These are phyloP conservation scores for Choloepus didactylus DNA, from an alignment of 2,797 vertebrate species.

Conservation along the genomic window DNA sequence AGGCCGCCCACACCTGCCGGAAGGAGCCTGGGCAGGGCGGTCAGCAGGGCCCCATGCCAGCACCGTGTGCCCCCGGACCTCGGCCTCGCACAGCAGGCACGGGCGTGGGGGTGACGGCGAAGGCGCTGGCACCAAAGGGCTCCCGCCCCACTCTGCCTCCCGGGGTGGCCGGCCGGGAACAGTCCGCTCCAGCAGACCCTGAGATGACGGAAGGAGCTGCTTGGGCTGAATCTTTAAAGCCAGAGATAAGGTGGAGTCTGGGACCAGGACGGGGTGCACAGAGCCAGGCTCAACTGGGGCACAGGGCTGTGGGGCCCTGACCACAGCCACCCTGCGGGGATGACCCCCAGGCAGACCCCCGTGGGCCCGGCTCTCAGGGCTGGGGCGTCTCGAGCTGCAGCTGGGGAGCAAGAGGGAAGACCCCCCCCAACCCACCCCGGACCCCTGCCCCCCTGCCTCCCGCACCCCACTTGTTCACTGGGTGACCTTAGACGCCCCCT, in stretches of 20 bases:
- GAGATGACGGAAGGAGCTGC: no score
- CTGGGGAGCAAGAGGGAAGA: neutral
- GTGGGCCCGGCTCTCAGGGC: neutral
- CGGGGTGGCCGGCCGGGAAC: no score
- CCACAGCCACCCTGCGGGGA: neutral
- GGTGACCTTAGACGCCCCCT: neutral
- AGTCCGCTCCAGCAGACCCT: no score
- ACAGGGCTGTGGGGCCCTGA: accelerated
- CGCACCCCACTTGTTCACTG: neutral
- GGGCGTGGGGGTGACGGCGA: neutral
- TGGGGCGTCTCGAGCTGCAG: neutral
- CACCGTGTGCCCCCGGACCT: neutral
- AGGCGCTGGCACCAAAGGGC: neutral
- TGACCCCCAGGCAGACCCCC: no score
- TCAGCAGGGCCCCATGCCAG: neutral
- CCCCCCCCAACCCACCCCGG: neutral
- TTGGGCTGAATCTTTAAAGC: no score
- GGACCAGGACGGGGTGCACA: neutral
- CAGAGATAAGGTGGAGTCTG: neutral
- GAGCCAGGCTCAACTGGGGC: neutral
- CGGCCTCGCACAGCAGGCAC: neutral
- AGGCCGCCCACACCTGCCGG: neutral
- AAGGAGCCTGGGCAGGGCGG: neutral
- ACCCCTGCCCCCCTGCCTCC: neutral
- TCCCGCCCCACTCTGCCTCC: neutral